Evolutionary conservation across 2,797 vertebrate genomes (phyloP).

Genomic region (Sebastes itinus): DNA sequence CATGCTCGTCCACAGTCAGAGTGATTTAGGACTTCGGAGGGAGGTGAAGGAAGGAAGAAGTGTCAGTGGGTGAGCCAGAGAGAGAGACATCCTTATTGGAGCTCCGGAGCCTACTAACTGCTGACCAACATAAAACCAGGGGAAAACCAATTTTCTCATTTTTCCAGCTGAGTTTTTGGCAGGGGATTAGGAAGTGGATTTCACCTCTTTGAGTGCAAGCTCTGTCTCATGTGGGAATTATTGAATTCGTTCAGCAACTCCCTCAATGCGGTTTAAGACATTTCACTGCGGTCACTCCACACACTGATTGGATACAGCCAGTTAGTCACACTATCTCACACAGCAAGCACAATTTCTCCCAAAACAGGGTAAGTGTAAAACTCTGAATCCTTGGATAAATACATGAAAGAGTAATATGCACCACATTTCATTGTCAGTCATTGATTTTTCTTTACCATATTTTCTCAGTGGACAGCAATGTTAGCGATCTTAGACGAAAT

Average conservation of each 20-base stretch:
- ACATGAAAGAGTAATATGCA: not conserved
- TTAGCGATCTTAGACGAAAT: not conserved
- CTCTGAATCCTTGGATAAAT: constrained; percentile 21
- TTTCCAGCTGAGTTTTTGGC: constrained; percentile 56
- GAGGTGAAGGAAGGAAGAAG: constrained; percentile 11
- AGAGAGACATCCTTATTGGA: constrained; percentile 35
- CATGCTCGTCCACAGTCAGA: constrained; percentile 52
- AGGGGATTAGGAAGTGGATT: constrained; percentile 65
- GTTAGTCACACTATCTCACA: constrained; percentile 64
- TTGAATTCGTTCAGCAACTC: constrained; percentile 67
- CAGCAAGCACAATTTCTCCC: constrained; percentile 21
- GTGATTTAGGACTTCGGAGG: constrained; percentile 55
- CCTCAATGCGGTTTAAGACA: constrained; percentile 48
- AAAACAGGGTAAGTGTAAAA: constrained; percentile 6
- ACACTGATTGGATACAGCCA: constrained; percentile 60
- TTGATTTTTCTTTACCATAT: not conserved
- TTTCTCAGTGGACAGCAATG: not conserved
- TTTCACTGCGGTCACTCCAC: constrained; percentile 53
- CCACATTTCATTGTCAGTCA: not conserved
- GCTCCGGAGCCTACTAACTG: constrained; percentile 33
- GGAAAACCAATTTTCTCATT: constrained; percentile 57
- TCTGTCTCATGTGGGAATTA: constrained; percentile 71
- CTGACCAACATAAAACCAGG: constrained; percentile 43
- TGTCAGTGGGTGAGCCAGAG: constrained; percentile 11
- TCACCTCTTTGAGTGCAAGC: constrained; percentile 56